phyloP scores from a whole-genome alignment of 1,140 invertebrate genomes.

The Drosophila dunni region DNA sequence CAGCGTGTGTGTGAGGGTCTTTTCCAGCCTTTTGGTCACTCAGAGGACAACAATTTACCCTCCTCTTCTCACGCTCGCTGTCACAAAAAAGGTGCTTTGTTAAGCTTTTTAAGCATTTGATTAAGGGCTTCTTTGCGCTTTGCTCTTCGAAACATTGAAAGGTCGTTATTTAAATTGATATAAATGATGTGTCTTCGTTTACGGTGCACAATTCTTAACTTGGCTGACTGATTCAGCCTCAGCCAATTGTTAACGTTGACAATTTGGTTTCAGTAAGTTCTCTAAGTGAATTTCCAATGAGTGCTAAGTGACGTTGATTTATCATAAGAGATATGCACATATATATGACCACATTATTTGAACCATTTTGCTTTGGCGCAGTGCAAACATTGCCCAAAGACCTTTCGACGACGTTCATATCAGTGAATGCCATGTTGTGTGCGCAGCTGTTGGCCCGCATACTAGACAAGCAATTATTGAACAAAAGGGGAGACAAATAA shows the following conservation, averaged over 20 bases:
- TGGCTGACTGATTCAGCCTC: conserved; percentile 49
- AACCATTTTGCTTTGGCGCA: conserved; percentile 20
- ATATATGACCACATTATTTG: conserved; percentile 28
- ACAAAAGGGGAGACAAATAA: conserved; percentile 23
- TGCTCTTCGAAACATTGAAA: conserved; percentile 61
- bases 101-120: conserved; percentile 68
- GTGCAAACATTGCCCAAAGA: conserved; percentile 24
- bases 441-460: conserved; percentile 50
- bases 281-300: conserved; percentile 73
- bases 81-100: conserved; percentile 43
- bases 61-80: neutral
- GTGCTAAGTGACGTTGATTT: conserved; percentile 78
- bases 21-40: conserved; percentile 27
- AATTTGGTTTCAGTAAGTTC: conserved; percentile 44
- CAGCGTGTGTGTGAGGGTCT: conserved; percentile 17
- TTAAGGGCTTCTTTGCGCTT: conserved; percentile 57
- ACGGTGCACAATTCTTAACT: conserved; percentile 14
- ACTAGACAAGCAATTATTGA: conserved; percentile 34
- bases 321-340: conserved; percentile 53
- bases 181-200: conserved; percentile 77
- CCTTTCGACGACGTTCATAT: conserved; percentile 14
- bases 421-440: conserved; percentile 13
- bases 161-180: conserved; percentile 84
- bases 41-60: neutral
- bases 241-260: conserved; percentile 57